Conservation (phyloP, 2,113 vertebrate species). For the Ploceus nigricollis region DNA sequence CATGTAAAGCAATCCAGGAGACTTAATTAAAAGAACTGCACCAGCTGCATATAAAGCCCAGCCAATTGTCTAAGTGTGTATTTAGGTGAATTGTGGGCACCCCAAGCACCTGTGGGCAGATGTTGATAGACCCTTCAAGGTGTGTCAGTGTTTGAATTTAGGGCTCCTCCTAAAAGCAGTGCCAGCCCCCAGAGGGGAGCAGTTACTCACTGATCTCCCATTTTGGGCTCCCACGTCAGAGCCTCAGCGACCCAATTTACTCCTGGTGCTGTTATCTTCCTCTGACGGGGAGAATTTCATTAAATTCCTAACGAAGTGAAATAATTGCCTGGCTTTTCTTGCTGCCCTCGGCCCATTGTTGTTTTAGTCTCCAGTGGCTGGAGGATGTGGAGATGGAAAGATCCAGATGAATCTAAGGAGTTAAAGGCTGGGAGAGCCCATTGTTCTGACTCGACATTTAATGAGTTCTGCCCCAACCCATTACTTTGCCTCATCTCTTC, state of each 20-base stretch:
- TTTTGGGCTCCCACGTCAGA: neutral
- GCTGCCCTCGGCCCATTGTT: neutral
- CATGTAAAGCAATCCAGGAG: neutral
- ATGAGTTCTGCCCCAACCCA: conserved; percentile 35
- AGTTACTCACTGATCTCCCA: neutral
- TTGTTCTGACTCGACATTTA: conserved; percentile 31
- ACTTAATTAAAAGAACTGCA: neutral
- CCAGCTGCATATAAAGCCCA: neutral
- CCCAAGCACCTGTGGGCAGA: neutral
- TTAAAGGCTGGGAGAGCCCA: neutral
- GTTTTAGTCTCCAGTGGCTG: conserved; percentile 19
- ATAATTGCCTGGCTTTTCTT: conserved; percentile 34
- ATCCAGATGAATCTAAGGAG: conserved; percentile 25
- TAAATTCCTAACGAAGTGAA: neutral
- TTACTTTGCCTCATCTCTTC: conserved; percentile 24
- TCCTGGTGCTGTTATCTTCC: neutral
- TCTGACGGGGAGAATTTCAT: neutral
- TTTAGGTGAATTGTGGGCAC: neutral
- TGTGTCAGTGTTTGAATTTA: neutral
- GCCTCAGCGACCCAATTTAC: neutral
- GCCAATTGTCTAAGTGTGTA: fast-evolving
- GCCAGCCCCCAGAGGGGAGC: neutral
- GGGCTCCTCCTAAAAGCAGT: neutral
- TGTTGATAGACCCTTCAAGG: neutral
- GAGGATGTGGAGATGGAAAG: conserved; percentile 15